These are phyloP conservation scores for Hylia prasina DNA, from an alignment of 2,113 vertebrate species.

Conservation along the genomic window DNA sequence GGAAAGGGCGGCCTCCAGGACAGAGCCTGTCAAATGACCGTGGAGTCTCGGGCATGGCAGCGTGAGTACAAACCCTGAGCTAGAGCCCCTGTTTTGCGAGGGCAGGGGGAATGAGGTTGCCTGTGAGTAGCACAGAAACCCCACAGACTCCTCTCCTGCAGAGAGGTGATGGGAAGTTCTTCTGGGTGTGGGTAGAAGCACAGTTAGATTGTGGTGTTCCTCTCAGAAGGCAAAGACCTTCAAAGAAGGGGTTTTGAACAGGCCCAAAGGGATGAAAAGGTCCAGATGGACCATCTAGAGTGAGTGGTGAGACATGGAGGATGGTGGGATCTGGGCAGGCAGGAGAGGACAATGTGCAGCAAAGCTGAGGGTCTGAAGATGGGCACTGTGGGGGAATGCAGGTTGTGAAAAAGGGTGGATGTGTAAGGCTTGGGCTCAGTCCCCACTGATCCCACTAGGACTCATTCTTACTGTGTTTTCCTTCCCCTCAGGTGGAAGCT, in stretches of 20 bases:
- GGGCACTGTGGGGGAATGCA: rapidly evolving
- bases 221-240: background rate
- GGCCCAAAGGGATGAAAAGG: background rate
- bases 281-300: background rate
- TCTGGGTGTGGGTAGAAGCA: too few species aligned
- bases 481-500: slow-evolving; percentile 78
- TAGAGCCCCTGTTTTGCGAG: background rate
- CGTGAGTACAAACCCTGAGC: slow-evolving; percentile 61
- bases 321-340: background rate
- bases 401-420: background rate
- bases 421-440: background rate
- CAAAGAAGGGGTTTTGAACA: background rate
- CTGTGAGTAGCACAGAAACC: background rate
- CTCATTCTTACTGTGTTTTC: background rate
- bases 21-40: slow-evolving; percentile 74
- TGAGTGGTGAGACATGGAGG: rapidly evolving
- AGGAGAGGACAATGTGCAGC: background rate
- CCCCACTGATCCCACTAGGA: background rate
- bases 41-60: slow-evolving; percentile 7
- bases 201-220: background rate
- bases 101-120: background rate
- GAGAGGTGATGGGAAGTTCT: background rate
- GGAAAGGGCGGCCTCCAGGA: slow-evolving; percentile 86
- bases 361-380: rapidly evolving
- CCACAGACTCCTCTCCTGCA: background rate